Percentiles rank a stretch among this genome's conserved stretches.
These are phyloP conservation scores for Colletes gigas DNA, from an alignment of 1,140 invertebrate species.

Conservation along the genomic window DNA sequence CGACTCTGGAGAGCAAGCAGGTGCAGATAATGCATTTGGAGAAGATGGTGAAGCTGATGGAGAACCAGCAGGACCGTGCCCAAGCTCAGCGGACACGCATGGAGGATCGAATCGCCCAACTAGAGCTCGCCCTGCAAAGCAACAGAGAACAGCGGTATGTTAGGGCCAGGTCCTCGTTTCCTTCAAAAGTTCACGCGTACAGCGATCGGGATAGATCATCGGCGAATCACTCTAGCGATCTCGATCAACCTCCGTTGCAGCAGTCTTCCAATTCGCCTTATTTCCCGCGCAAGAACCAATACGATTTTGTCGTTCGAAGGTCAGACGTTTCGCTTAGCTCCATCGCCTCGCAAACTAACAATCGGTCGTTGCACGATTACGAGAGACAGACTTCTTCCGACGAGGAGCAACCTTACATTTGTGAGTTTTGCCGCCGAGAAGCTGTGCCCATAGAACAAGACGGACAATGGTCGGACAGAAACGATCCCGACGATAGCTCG, in stretches of 20 bases:
- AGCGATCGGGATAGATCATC: slow-evolving; percentile 9
- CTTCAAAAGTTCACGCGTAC: not conserved
- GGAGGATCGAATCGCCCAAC: slow-evolving; percentile 83
- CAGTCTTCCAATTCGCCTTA: not conserved
- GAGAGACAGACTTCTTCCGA: slow-evolving; percentile 17
- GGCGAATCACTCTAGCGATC: not conserved
- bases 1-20: slow-evolving; percentile 82
- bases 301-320: not conserved
- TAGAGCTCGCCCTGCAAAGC: slow-evolving; percentile 80
- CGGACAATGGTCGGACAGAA: not conserved
- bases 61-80: slow-evolving; percentile 83
- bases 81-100: slow-evolving; percentile 83
- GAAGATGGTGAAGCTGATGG: slow-evolving; percentile 83
- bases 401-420: slow-evolving; percentile 47
- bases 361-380: not conserved
- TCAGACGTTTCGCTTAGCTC: not conserved
- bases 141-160: slow-evolving; percentile 72
- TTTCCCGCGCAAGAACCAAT: not conserved
- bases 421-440: slow-evolving; percentile 49
- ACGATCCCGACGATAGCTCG: slow-evolving; percentile 13
- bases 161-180: not conserved
- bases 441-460: not conserved
- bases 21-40: slow-evolving; percentile 82
- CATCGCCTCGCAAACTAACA: not conserved
- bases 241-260: slow-evolving; percentile 10